A percentile compares a stretch with the other conserved stretches of the same genome.
Evolutionary conservation across 2,113 vertebrate genomes (phyloP).

Genomic region (Gallinago paraguaiae): DNA sequence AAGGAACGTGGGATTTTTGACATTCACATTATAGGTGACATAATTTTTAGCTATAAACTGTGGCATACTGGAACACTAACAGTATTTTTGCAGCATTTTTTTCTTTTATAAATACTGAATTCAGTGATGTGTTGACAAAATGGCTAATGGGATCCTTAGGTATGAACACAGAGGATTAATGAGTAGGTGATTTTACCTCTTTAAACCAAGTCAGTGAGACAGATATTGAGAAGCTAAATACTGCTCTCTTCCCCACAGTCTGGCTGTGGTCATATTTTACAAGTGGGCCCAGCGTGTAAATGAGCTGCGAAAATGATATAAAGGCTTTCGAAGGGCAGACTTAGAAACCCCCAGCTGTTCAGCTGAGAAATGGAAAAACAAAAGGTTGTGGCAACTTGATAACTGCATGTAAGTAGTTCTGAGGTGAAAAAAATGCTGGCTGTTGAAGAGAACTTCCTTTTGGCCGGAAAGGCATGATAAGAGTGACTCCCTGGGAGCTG

Average conservation of each 20-base stretch:
- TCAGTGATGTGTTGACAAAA: background rate
- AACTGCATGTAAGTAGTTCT: background rate
- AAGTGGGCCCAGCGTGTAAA: background rate
- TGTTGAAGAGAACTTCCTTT: background rate
- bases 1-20: background rate
- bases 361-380: background rate
- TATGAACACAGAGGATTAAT: background rate
- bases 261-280: constrained; percentile 24
- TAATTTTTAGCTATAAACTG: background rate
- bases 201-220: constrained; percentile 8
- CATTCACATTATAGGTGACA: background rate
- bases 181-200: constrained; percentile 33
- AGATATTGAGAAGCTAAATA: constrained; percentile 7
- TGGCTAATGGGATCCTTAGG: background rate
- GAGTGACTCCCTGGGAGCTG: background rate
- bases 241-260: background rate
- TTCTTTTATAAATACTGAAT: background rate
- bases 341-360: constrained; percentile 45
- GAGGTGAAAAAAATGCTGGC: background rate
- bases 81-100: background rate
- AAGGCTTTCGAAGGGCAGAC: background rate
- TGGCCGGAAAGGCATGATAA: background rate
- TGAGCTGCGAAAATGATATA: constrained; percentile 31
- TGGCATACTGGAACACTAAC: background rate
- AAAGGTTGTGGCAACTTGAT: constrained; percentile 10